Evolutionary conservation across 2,113 vertebrate genomes (phyloP).

Genomic region (human (Homo sapiens)): DNA sequence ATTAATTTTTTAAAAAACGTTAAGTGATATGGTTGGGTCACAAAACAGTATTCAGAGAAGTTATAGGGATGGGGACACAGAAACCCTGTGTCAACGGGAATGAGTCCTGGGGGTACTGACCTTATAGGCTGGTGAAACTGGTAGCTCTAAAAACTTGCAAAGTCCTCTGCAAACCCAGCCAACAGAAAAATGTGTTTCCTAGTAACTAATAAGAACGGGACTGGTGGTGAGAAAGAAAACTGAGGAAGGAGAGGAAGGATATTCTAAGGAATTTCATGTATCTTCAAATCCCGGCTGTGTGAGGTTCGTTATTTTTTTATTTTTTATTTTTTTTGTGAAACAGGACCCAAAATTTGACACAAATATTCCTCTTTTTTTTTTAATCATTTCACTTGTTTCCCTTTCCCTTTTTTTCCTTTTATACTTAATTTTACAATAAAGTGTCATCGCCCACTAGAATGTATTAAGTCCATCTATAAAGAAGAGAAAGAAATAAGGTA

Average conservation of each 20-base stretch:
- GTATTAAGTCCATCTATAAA: not conserved
- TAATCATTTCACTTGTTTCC: not conserved
- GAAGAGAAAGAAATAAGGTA: not conserved
- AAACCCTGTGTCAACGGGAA: accelerated
- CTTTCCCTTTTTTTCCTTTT: not conserved
- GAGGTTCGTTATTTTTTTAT: not conserved
- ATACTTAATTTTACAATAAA: not conserved
- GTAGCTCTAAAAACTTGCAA: not conserved
- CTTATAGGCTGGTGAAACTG: not conserved
- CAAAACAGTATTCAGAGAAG: too few species aligned
- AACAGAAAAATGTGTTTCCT: accelerated
- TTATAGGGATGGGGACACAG: accelerated
- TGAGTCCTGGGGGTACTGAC: not conserved
- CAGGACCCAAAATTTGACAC: not conserved
- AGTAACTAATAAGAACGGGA: too few species aligned
- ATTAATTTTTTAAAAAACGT: not conserved
- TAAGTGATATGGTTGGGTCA: not conserved
- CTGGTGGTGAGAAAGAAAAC: not conserved
- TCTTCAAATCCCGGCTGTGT: not conserved
- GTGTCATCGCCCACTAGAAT: too few species aligned
- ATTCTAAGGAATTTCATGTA: accelerated
- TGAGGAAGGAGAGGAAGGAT: not conserved
- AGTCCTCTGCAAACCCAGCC: not conserved
- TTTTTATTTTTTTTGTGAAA: not conserved
- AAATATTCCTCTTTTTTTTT: not conserved